Evolutionary conservation across 2,888 invertebrate species (phyloP).

Genomic region (Cremastobaeus sp.): DNA sequence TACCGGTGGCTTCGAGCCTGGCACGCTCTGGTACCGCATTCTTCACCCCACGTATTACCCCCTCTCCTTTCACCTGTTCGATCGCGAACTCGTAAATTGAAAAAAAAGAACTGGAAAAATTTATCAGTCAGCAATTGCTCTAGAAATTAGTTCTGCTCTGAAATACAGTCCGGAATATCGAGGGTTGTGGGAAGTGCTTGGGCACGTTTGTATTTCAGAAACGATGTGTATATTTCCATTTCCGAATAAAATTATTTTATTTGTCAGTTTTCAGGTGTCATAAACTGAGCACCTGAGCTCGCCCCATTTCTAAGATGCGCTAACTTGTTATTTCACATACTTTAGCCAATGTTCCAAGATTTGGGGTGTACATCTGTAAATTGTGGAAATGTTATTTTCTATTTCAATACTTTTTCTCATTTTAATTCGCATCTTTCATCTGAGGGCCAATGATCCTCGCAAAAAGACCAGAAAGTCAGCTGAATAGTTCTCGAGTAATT

Average conservation of each 20-base stretch:
- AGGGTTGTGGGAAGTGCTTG: too few relatives aligned
- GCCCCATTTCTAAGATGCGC: too few relatives aligned
- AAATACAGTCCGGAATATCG: too few relatives aligned
- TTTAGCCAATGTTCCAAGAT: too few relatives aligned
- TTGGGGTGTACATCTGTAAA: too few relatives aligned
- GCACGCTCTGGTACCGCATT: constrained; percentile 72
- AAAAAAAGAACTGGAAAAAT: constrained; percentile 38
- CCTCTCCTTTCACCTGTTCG: constrained; percentile 63
- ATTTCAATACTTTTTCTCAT: neutral
- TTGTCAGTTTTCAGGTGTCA: too few relatives aligned
- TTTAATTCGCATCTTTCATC: neutral
- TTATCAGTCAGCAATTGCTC: neutral
- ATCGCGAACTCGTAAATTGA: constrained; percentile 60
- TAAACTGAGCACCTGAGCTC: too few relatives aligned
- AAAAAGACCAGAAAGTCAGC: constrained; percentile 6
- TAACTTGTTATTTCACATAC: too few relatives aligned
- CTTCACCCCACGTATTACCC: constrained; percentile 58
- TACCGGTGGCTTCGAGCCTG: constrained; percentile 71
- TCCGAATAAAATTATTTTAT: too few relatives aligned
- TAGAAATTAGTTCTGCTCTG: neutral
- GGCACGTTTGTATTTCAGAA: too few relatives aligned
- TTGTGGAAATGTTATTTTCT: too few relatives aligned
- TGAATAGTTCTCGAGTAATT: constrained; percentile 24
- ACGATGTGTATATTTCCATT: too few relatives aligned
- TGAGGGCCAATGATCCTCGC: neutral